Percentiles rank a stretch among this genome's conserved stretches.
phyloP scores from a whole-genome alignment of 2,113 vertebrate genomes.

The Perca fluviatilis region DNA sequence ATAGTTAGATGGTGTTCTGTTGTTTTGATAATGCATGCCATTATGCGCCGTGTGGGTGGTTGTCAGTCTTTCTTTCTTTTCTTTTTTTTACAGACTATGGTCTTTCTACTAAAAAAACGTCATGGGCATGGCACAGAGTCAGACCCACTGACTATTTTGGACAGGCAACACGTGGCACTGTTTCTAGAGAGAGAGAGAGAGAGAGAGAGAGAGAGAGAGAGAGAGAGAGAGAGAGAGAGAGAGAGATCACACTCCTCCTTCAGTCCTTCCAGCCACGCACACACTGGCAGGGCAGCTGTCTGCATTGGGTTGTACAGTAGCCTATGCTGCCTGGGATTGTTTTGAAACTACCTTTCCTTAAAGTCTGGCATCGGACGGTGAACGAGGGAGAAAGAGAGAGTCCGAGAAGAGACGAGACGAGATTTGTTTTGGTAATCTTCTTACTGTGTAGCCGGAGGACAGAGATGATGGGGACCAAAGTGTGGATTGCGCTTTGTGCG shows the following conservation, averaged over 20 bases:
- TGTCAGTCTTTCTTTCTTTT: not conserved
- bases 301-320: not conserved
- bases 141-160: constrained; percentile 54
- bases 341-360: not conserved
- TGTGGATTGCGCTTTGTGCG: constrained; percentile 63
- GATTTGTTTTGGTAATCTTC: constrained; percentile 9
- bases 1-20: not conserved
- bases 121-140: constrained; percentile 42
- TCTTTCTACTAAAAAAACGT: not conserved
- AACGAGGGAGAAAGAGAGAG: not conserved
- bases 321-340: not conserved
- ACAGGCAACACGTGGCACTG: constrained; percentile 79
- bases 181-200: constrained; percentile 41
- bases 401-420: constrained; percentile 4
- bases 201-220: constrained; percentile 38
- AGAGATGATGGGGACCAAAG: constrained; percentile 74
- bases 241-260: constrained; percentile 42
- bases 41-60: not conserved
- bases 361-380: constrained; percentile 16
- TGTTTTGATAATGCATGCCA: not conserved
- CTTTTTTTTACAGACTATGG: too few species aligned
- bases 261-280: constrained; percentile 63
- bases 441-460: constrained; percentile 3
- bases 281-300: constrained; percentile 36
- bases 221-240: constrained; percentile 36